phyloP scores from a whole-genome alignment of 1,140 invertebrate species.

The Drosophila kikkawai region DNA sequence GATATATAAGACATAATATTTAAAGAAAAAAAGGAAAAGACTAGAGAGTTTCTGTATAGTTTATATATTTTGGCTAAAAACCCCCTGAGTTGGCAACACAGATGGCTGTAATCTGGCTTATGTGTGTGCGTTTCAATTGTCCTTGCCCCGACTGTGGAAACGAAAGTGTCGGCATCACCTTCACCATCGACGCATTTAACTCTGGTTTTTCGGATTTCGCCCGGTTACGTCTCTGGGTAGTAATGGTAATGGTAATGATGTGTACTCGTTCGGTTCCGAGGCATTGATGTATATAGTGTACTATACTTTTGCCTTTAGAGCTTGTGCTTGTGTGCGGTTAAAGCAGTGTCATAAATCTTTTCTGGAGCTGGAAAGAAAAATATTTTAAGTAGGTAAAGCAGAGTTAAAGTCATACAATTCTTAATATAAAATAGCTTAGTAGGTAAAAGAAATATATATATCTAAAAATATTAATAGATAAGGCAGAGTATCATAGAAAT shows the following conservation, averaged over 20 bases:
- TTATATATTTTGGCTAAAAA: not conserved
- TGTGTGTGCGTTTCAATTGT: constrained; percentile 60
- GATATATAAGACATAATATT: no score
- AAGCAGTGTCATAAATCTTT: constrained; percentile 32
- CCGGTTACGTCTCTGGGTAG: constrained; percentile 1
- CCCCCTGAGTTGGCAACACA: not conserved
- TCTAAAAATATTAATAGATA: not conserved
- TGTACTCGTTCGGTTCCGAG: constrained; percentile 27
- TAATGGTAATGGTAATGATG: constrained; percentile 51
- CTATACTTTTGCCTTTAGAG: not conserved
- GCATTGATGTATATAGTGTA: constrained; percentile 38
- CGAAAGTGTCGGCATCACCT: constrained; percentile 46
- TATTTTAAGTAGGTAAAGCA: constrained; percentile 10
- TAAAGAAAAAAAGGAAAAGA: no score
- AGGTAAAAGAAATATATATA: not conserved
- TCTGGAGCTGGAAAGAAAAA: constrained; percentile 1
- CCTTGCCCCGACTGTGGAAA: constrained; percentile 48
- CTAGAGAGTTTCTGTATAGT: not conserved
- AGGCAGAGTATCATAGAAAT: not conserved
- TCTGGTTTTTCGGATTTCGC: constrained; percentile 37
- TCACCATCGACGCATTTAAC: constrained; percentile 62
- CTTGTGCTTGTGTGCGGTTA: constrained; percentile 6
- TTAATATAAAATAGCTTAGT: not conserved
- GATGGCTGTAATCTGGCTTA: not conserved
- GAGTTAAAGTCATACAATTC: not conserved